phyloP scores from a whole-genome alignment of 2,888 invertebrate species.

The Malthinus seriepunctatus region DNA sequence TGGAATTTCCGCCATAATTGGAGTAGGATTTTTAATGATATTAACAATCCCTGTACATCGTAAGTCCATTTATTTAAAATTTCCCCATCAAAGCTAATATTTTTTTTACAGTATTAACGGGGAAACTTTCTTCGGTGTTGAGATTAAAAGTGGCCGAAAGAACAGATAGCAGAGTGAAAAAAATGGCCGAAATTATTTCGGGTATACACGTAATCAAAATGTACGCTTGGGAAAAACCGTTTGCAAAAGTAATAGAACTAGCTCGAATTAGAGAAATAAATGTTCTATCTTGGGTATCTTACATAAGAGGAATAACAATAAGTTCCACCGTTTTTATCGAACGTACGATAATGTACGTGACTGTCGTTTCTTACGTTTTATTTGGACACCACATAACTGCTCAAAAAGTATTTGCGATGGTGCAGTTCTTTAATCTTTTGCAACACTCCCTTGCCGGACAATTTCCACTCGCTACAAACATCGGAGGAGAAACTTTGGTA shows the following conservation, averaged over 20 bases:
- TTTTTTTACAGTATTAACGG: slow-evolving; percentile 26
- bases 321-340: slow-evolving; percentile 80
- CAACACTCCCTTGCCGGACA: slow-evolving; percentile 63
- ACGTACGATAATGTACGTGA: slow-evolving; percentile 77
- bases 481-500: slow-evolving; percentile 62
- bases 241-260: slow-evolving; percentile 50
- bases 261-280: slow-evolving; percentile 33
- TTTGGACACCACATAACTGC: slow-evolving; percentile 65
- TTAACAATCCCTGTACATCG: slow-evolving; percentile 54
- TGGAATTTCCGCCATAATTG: slow-evolving; percentile 61
- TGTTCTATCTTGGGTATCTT: slow-evolving; percentile 52
- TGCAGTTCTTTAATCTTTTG: slow-evolving; percentile 57
- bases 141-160: slow-evolving; percentile 50
- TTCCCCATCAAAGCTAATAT: neutral
- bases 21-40: slow-evolving; percentile 59
- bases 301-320: slow-evolving; percentile 68
- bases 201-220: slow-evolving; percentile 74
- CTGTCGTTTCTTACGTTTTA: slow-evolving; percentile 73
- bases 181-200: slow-evolving; percentile 71
- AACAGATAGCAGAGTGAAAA: slow-evolving; percentile 66
- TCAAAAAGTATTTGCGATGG: slow-evolving; percentile 47
- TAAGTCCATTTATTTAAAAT: neutral
- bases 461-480: slow-evolving; percentile 61
- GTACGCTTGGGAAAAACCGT: slow-evolving; percentile 74
- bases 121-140: slow-evolving; percentile 34